Evolutionary conservation across 2,888 invertebrate species (phyloP), one percentile per base, ranked within the genome.

Genomic region (Cosmorhoe ocellata): DNA sequence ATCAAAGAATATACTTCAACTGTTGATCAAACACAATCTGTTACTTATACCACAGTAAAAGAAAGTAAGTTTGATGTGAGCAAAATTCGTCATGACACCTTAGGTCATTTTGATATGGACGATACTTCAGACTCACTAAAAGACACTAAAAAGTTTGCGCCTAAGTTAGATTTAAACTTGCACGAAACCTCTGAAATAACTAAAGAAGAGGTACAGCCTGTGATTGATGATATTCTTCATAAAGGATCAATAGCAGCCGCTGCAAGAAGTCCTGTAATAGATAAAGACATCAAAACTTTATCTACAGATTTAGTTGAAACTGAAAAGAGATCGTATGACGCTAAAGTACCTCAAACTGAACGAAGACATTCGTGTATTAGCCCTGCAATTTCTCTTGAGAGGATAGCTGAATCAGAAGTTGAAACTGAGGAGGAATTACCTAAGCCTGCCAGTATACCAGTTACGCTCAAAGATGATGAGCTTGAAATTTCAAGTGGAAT

Each of bases 331-430:
- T 87, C 86, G 0, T 90, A 89, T 45, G 89, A 90, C 62, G 79
- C 85, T n/a, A 90, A 89, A 73, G 82, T 84, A 13, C 89, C 89
- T 0, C 79, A 76, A 24, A 88, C 88, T 27, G 90, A 90, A 64
- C 75, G 90, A 11, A 72, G 90, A 58, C 89, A 88, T 74, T 90
- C 90, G 0, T 90, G 89, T 58, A 81, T 90, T 2, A 90, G 90
- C 56, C 90, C 90, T 32, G 90, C 90, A 10, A 82, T 89, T 44
- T 90, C 90, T 10, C 67, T 90, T 7, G 90, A 90, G 73, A 80
- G 89, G 54, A 90, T 90, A 33, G 80, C 90, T 24, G 90, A 90
- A 63, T 89, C 90, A 45, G 90, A 90, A 55, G 69, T 79, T 11
- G 90, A 90, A 76, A 69, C 72, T n/a, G 88, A 89, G 42, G 89